A percentile compares a stretch with the other conserved stretches of the same genome.
Conservation (phyloP, 2,888 invertebrate genomes). For the Acholoe squamosa region DNA sequence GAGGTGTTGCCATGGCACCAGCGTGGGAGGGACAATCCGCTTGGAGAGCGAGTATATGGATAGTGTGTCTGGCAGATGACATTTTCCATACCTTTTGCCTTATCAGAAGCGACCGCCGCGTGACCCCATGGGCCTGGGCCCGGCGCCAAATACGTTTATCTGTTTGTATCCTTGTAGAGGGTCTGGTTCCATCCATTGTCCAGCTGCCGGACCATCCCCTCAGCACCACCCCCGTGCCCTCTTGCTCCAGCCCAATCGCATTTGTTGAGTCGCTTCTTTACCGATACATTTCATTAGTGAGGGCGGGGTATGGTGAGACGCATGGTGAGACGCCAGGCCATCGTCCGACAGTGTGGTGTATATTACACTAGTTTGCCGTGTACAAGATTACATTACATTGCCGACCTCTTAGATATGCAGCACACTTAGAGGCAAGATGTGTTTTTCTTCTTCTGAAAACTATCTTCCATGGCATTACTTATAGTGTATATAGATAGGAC, state of each 20-base stretch:
- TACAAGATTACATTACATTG: slow-evolving; percentile 3
- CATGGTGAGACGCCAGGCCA: neutral
- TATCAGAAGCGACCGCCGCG: neutral
- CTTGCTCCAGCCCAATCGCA: neutral
- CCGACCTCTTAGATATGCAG: neutral
- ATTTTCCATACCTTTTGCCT: neutral
- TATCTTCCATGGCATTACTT: too few relatives aligned
- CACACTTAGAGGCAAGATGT: neutral
- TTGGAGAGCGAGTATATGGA: neutral
- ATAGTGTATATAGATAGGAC: too few relatives aligned
- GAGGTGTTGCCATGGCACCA: neutral
- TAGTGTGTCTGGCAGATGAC: neutral
- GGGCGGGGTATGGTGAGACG: neutral
- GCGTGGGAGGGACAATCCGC: neutral
- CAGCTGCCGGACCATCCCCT: neutral
- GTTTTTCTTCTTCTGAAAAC: too few relatives aligned
- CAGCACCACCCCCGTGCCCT: neutral
- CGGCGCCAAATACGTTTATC: slow-evolving; percentile 32
- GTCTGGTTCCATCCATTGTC: neutral
- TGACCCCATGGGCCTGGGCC: neutral
- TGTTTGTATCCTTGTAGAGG: neutral
- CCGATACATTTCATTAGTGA: slow-evolving; percentile 28
- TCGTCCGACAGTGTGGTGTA: neutral
- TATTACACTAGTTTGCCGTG: neutral
- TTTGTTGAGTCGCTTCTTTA: neutral